Evolutionary conservation across 2,797 vertebrate genomes (phyloP), one percentile per base, ranked within the genome.

Genomic region (Sciurus carolinensis): DNA sequence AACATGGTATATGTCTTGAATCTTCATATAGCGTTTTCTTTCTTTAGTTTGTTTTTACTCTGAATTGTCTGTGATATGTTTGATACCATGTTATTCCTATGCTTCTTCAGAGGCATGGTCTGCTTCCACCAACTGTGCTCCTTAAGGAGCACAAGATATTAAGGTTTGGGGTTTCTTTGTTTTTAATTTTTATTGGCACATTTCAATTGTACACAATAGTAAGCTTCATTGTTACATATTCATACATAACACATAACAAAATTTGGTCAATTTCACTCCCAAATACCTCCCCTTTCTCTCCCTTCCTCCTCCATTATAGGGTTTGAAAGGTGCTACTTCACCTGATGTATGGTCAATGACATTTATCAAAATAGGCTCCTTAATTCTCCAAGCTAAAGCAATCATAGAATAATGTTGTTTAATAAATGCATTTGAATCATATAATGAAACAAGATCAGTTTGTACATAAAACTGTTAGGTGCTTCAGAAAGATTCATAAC

Each of bases 1-100:
- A 0, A 28, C 26, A 14, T 71, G 50, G 7, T 5, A 0, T 15
- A 1, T 10, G 20, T 39, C 26, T 36, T 10, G 2, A 7, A 39
- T 42, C 59, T 84, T 47, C 67, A 13, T 28, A 14, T 4, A 47
- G 9, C 5, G 0, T 20, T 28, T 11, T 42, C 13, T 44, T 15
- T 15, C 10, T 59, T 4, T 72, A 20, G 47, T 3, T 33, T 28
- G 30, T 2, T 52, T 36, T 44, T 44, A 73, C 18, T 30, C n/a
- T 11, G 0, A 20, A 62, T 6, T 5, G 15, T 47, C 64, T 36
- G 10, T 39, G 47, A 17, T 5, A 36, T 62, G 4, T 13, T 30
- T 26, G 36, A 39, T 4, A 88, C 11, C 9, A n/a, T 47, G 3
- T 47, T 80, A 33, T 28, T 42, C 15, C 24, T 30, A 1, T 33